Base-by-base conservation (phyloP, 2,113 vertebrate genomes). In the Hippoglossus stenolepis region DNA sequence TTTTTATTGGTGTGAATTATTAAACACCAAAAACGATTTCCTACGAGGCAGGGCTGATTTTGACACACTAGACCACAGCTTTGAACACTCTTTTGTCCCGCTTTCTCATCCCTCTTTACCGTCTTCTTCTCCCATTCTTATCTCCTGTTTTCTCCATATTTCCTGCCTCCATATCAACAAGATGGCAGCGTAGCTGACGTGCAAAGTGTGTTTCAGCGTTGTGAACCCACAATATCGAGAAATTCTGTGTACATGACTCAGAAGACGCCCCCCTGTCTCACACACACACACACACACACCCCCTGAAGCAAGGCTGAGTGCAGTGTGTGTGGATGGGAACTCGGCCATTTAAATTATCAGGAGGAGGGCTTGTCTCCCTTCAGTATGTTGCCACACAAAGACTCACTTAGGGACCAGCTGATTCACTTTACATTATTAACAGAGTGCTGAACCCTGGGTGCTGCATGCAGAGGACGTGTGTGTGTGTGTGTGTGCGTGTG, bases 351-450 rank as follows among this genome's bases (percentile, higher is more conserved):
- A 75, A 57, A 64, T 81, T 66, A 24, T 82, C 67, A 70, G 80
- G 85, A 82, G 80, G 71, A 78, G 60, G 68, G 28, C 75, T 69
- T 65, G 80, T 73, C 69, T 78, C 60, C 79, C 80, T 88, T 89
- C 80, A 80, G 73, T 61, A 53, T 91, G 85, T 92, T 86, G 73
- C 86, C 83, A 87, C 83, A 91, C 90, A 91, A 89, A 93, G 91
- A 86, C 70, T 75, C 90, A 91, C 90, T 89, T 58, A 67, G 77
- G 82, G 75, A 86, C 51, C 80, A 84, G 82, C 87, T 87, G 87
- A 90, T 89, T 94, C 93, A 85, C 89, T 93, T 91, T 89, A 84
- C 89, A 91, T 95, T 94, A 94, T 90, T 93, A 90, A 94, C 91
- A 93, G 65, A 85, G 80, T 80, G 26, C 84, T 94, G 90, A 81